Conservation (phyloP, 2,113 vertebrate species). For the Amblyornis subalaris region DNA sequence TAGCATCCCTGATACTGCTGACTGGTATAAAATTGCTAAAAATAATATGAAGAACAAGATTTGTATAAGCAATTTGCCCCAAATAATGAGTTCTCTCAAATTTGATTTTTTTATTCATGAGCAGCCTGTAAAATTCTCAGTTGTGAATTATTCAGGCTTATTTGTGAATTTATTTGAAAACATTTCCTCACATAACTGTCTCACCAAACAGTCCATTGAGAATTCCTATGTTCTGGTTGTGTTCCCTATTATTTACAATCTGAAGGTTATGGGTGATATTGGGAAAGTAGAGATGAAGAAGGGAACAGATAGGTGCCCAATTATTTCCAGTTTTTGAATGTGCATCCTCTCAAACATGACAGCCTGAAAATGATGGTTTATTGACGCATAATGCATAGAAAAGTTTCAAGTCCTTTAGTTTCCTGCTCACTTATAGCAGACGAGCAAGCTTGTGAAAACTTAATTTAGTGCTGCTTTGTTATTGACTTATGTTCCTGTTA, state of each 20-base stretch:
- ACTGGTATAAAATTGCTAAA: background rate
- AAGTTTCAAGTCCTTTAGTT: background rate
- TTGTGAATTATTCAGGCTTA: constrained; percentile 27
- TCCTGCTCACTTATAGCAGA: background rate
- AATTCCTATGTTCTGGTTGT: background rate
- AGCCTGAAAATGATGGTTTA: background rate
- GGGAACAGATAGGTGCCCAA: background rate
- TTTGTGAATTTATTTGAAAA: constrained; percentile 24
- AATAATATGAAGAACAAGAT: background rate
- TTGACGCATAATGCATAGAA: background rate
- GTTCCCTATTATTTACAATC: background rate
- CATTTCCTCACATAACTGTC: background rate
- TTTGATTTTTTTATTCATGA: background rate
- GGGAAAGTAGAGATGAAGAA: background rate
- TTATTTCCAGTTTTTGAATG: background rate
- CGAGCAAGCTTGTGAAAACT: background rate
- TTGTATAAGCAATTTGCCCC: background rate
- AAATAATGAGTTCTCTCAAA: background rate
- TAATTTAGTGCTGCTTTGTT: constrained; percentile 21
- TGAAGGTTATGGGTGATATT: background rate
- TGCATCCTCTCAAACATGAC: background rate
- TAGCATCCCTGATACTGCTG: background rate
- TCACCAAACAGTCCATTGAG: background rate
- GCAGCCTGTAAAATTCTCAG: background rate
- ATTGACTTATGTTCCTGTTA: constrained; percentile 6